Percentiles rank a stretch among this genome's conserved stretches.
These are phyloP conservation scores for Adrianichthys oophorus DNA, from an alignment of 2,797 vertebrate genomes.

Conservation along the genomic window DNA sequence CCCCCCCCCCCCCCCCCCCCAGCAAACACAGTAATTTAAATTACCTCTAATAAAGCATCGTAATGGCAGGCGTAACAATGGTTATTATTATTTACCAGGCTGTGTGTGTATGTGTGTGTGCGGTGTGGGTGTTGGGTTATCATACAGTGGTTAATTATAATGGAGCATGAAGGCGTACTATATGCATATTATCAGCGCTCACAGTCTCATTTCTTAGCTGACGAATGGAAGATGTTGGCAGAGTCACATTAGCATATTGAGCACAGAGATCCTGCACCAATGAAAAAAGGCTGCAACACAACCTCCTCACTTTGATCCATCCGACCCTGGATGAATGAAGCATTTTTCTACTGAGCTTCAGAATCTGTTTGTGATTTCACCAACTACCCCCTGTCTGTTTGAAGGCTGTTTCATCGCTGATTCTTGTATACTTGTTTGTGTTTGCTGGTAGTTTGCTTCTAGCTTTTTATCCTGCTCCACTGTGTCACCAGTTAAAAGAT, in stretches of 20 bases:
- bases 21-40: slow-evolving; percentile 71
- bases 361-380: too few relatives aligned
- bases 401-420: too few relatives aligned
- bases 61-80: slow-evolving; percentile 63
- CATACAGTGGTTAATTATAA: slow-evolving; percentile 76
- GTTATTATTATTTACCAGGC: slow-evolving; percentile 75
- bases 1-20: slow-evolving; percentile 52
- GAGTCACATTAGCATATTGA: slow-evolving; percentile 40
- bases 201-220: slow-evolving; percentile 68
- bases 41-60: slow-evolving; percentile 67
- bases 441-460: too few relatives aligned
- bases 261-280: not conserved
- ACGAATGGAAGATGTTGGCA: slow-evolving; percentile 33
- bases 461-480: too few relatives aligned
- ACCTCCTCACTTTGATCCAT: slow-evolving; percentile 32
- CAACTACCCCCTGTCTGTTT: too few relatives aligned
- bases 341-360: too few relatives aligned
- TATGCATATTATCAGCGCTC: slow-evolving; percentile 65
- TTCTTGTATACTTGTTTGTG: too few relatives aligned
- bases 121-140: slow-evolving; percentile 50
- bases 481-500: too few relatives aligned
- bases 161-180: slow-evolving; percentile 49
- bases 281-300: slow-evolving; percentile 10
- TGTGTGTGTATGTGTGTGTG: slow-evolving; percentile 25
- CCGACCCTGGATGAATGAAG: not conserved